Evolutionary conservation across 2,888 invertebrate genomes (phyloP), one percentile per base, ranked within the genome.

Genomic region (Xanthia togata): DNA sequence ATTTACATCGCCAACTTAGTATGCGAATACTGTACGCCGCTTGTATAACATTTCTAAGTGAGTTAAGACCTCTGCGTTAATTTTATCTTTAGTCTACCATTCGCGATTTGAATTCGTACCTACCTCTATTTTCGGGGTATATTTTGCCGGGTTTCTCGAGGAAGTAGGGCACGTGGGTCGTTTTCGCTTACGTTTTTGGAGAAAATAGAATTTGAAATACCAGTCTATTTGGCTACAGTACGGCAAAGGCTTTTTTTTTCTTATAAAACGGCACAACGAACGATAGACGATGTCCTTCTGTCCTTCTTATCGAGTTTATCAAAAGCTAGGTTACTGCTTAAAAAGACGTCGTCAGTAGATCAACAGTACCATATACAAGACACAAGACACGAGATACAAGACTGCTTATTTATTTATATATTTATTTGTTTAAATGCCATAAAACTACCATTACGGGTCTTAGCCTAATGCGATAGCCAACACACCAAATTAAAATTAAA

Each of bases 41-140:
- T 82, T 83, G 83, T 85, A 83, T 83, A 85, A 82, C 86, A 83
- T 85, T 82, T 83, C 85, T 82, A 78, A 83, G 86, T 78, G 83
- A 83, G 83, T 85, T 83, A 82, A 82, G 83, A 82, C 83, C 78
- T 82, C 41, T 65, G 86, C 60, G 83, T 82, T 83, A 83, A 83
- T 83, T 85, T 78, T 83, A 83, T 82, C 84, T 84, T 83, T 59
- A 76, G 57, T 35, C 70, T 64, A 64, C 44, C 79, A 86, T 75
- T 17, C 79, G 17, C 72, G 79, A 71, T 83, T 86, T 79, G 71
- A 74, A 83, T 86, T 78, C 69, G 60, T 72, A 55, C 70, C 59
- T 72, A 55, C 70, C 59, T 74, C 62, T 59, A 85, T 78, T 85
- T 83, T 71, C 50, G 74, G 55, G 69, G 47, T 67, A 59, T 67